Conservation (phyloP, 1,140 invertebrate species). For the Daktulosphaira vitifoliae region DNA sequence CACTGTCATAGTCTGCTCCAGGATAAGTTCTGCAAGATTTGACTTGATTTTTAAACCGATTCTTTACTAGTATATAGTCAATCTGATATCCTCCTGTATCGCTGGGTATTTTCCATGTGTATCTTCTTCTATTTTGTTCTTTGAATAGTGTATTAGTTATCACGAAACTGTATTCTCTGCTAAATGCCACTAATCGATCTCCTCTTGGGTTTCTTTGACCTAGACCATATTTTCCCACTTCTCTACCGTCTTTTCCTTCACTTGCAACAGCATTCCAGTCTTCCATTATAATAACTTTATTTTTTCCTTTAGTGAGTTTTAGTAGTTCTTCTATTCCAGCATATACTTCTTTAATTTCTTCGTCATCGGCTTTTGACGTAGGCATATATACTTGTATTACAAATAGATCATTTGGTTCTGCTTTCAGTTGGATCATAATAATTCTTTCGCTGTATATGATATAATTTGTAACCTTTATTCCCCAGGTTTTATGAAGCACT, state of each 20-base stretch:
- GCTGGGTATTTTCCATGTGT: slow-evolving; percentile 37
- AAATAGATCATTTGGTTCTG: slow-evolving; percentile 6
- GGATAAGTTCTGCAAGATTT: slow-evolving; percentile 25
- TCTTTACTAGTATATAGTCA: slow-evolving; percentile 35
- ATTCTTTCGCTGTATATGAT: too few relatives aligned
- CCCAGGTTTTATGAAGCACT: too few relatives aligned
- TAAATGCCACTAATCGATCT: slow-evolving; percentile 26
- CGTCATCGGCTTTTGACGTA: not conserved
- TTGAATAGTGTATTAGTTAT: slow-evolving; percentile 35
- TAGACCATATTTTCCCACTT: too few relatives aligned
- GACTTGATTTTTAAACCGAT: too few relatives aligned
- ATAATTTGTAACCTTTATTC: too few relatives aligned
- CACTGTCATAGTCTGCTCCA: slow-evolving; percentile 34
- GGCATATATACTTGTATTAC: slow-evolving; percentile 15
- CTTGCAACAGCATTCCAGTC: slow-evolving; percentile 23
- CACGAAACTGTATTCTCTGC: slow-evolving; percentile 20
- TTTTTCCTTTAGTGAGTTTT: too few relatives aligned
- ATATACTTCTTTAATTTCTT: too few relatives aligned
- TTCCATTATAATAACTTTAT: slow-evolving; percentile 28
- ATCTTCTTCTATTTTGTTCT: slow-evolving; percentile 36
- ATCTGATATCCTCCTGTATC: slow-evolving; percentile 35
- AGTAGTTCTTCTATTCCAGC: too few relatives aligned
- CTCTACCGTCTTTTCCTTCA: too few relatives aligned
- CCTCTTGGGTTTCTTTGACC: too few relatives aligned
- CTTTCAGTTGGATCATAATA: too few relatives aligned